A percentile compares a stretch with the other conserved stretches of the same genome.
These are phyloP conservation scores for Littorina saxatilis DNA, from an alignment of 1,140 invertebrate species.

Conservation along the genomic window DNA sequence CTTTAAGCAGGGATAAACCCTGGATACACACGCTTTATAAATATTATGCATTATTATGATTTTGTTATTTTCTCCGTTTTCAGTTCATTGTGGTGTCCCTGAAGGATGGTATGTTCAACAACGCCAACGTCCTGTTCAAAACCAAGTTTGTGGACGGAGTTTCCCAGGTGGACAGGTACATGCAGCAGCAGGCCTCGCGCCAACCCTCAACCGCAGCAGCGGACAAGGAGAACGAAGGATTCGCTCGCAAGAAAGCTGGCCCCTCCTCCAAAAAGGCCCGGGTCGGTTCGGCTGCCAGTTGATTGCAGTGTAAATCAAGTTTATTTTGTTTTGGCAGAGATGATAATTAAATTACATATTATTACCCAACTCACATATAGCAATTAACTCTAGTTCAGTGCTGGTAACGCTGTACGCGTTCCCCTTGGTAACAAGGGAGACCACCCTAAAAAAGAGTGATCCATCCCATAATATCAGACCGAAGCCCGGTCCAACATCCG, in stretches of 20 bases:
- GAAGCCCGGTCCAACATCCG: too few species aligned
- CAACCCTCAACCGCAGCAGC: not conserved
- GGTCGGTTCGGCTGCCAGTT: not conserved
- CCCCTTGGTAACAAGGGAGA: too few species aligned
- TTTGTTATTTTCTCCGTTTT: not conserved
- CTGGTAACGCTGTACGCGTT: too few species aligned
- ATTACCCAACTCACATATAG: too few species aligned
- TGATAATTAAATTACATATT: too few species aligned
- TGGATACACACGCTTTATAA: too few species aligned
- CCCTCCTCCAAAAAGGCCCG: not conserved
- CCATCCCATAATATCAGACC: too few species aligned
- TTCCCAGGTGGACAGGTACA: conserved; percentile 87
- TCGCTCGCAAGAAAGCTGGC: conserved; percentile 27
- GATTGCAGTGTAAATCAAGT: not conserved
- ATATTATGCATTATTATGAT: too few species aligned
- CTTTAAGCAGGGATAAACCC: too few species aligned
- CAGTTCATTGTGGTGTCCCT: conserved; percentile 99
- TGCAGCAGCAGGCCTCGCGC: conserved; percentile 56
- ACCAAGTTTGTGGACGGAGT: conserved; percentile 97
- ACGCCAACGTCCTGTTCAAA: conserved; percentile 98
- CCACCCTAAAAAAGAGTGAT: too few species aligned
- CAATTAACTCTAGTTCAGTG: too few species aligned
- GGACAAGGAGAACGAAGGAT: conserved; percentile 49
- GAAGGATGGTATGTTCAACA: conserved; percentile 99
- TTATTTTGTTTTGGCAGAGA: not conserved